These are phyloP conservation scores for Lepidurus packardi DNA, from an alignment of 1,140 invertebrate genomes.

Conservation along the genomic window DNA sequence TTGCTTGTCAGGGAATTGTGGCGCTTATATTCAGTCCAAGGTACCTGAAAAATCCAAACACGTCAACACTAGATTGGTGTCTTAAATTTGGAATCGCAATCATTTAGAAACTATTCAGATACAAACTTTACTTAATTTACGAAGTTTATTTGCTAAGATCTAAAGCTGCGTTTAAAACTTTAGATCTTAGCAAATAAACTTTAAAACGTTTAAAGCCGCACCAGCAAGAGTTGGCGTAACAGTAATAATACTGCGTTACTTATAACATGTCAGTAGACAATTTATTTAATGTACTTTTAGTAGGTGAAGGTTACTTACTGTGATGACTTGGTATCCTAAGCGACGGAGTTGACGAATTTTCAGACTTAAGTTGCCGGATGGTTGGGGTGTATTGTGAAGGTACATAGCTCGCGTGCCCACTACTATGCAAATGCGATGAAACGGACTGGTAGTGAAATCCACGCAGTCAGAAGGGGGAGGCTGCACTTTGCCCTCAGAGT, in stretches of 20 bases:
- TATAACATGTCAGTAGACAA: too few species aligned
- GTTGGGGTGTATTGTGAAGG: slow-evolving; percentile 16
- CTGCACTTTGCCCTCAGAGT: not conserved
- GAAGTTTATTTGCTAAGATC: too few species aligned
- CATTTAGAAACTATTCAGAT: too few species aligned
- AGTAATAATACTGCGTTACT: too few species aligned
- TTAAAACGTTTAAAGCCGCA: too few species aligned
- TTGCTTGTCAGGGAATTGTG: not conserved
- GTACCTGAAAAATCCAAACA: not conserved
- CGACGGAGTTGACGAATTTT: slow-evolving; percentile 12
- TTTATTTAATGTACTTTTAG: too few species aligned
- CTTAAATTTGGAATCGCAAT: too few species aligned
- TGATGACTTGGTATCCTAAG: slow-evolving; percentile 12
- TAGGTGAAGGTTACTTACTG: not conserved
- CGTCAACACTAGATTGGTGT: too few species aligned
- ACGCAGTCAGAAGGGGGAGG: not conserved
- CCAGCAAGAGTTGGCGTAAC: too few species aligned
- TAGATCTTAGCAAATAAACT: too few species aligned
- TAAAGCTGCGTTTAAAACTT: too few species aligned
- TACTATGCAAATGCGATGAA: slow-evolving; percentile 19
- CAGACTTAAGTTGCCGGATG: slow-evolving; percentile 1
- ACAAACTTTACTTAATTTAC: too few species aligned
- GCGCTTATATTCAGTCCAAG: not conserved
- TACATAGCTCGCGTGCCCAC: slow-evolving; percentile 6
- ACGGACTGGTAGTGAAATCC: not conserved